Percentiles rank a stretch among this genome's conserved stretches.
Conservation (phyloP, 2,113 vertebrate species). For the Actenoides lindsayi region DNA sequence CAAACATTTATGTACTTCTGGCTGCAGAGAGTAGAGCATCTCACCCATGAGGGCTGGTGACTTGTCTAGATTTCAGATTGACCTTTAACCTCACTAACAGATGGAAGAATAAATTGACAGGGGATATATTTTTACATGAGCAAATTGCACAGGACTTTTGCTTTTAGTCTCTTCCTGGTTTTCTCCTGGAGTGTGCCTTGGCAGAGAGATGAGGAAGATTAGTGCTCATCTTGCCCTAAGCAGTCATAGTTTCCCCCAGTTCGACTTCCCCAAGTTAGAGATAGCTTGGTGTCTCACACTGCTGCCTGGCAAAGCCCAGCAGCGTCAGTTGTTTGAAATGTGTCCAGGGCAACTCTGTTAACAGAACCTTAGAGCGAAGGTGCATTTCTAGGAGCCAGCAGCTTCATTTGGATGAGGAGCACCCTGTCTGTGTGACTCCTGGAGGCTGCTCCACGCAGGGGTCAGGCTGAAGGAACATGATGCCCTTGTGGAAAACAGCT, state of each 20-base stretch:
- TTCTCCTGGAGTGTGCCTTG: neutral
- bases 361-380: neutral
- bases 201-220: neutral
- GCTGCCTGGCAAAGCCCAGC: rapidly evolving
- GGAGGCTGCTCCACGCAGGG: neutral
- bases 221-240: neutral
- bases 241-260: rapidly evolving
- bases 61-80: neutral
- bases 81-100: neutral
- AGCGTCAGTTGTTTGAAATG: neutral
- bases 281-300: neutral
- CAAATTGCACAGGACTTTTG: neutral
- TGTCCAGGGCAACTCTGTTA: neutral
- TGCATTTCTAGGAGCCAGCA: neutral
- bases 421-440: neutral
- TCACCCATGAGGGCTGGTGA: neutral
- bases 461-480: neutral
- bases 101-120: neutral
- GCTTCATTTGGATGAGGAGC: neutral
- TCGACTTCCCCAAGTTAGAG: neutral
- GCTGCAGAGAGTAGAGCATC: neutral
- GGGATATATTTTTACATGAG: neutral
- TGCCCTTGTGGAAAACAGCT: neutral
- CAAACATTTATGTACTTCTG: neutral
- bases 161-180: neutral